A percentile compares a stretch with the other conserved stretches of the same genome.
Conservation (phyloP, 1,140 invertebrate species). For the Brachionus asplanchnoidis region DNA sequence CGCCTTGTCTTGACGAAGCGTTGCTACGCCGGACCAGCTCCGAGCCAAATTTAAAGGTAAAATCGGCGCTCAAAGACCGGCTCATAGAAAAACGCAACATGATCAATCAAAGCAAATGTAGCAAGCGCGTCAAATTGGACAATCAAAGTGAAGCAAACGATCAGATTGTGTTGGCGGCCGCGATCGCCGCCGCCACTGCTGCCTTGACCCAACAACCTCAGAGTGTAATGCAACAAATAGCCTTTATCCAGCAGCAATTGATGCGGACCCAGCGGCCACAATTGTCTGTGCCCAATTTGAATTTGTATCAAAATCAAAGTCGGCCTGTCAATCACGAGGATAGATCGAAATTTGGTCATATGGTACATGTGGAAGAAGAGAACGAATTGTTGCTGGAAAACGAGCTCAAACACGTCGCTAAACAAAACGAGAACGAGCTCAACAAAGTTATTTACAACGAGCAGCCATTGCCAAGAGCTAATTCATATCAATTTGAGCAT, state of each 20-base stretch:
- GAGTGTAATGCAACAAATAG: background rate
- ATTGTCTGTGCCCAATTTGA: background rate
- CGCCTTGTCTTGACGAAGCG: background rate
- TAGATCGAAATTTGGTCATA: constrained; percentile 9
- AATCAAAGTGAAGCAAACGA: background rate
- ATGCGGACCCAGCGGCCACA: background rate
- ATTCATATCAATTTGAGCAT: constrained; percentile 19
- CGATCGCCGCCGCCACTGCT: background rate
- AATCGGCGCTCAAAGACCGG: constrained; percentile 26
- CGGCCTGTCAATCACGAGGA: background rate
- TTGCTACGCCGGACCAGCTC: background rate
- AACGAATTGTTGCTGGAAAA: constrained; percentile 24
- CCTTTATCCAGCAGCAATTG: background rate
- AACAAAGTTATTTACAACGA: background rate
- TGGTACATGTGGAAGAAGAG: constrained; percentile 42
- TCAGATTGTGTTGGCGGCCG: background rate
- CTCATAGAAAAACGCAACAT: constrained; percentile 19
- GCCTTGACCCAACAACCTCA: background rate
- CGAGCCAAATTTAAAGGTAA: constrained; percentile 12
- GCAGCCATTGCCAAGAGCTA: background rate
- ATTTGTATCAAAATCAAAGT: background rate
- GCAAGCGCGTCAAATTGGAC: background rate
- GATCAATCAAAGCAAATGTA: background rate
- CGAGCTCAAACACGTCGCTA: background rate
- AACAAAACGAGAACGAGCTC: background rate